Evolutionary conservation across 1,140 invertebrate species (phyloP), one percentile per base, ranked within the genome.

Genomic region (Drosophila eugracilis): DNA sequence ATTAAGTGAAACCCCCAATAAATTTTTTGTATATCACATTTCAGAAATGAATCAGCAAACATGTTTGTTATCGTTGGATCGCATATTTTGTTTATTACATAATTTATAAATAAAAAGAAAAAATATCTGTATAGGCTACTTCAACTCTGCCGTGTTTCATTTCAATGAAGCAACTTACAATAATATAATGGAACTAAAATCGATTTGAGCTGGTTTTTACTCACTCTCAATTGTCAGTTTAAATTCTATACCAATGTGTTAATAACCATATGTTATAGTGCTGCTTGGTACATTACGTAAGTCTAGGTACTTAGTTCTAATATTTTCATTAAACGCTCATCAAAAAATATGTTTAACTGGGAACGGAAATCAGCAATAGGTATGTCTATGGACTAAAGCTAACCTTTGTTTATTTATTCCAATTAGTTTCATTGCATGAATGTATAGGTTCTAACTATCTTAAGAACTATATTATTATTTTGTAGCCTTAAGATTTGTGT

Each of bases 1-100:
- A 97, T 88, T 98, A 94, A 95, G 48, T 5, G 19, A 10, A 17
- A 34, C 14, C 26, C 39, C 39, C 42, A 34, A 69, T 69, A 45
- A n/a, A n/a, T n/a, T 65, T 50, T 26, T 28, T 62, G 44, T 42
- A 34, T 9, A 60, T n/a, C 52, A 45, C 62, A 24, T 41, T 47
- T 22, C 28, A 49, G 41, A 24, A 39, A 39, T 41, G 17, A 7
- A 37, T 32, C 24, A 41, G 62, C 59, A 53, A 70, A 58, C 41
- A 50, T 39, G 48, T 36, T 72, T 60, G 54, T 72, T 72, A 72
- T 72, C 67, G 54, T 72, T 71, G 24, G 53, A 59, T 72, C 28
- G 63, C 47, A 69, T 69, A 53, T 34, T 53, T 66, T 67, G 47
- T 69, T 69, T 67, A 69, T 67, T 69, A 28, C 37, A 67, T 53